Evolutionary conservation across 2,888 invertebrate species (phyloP), one percentile per base, ranked within the genome.

Genomic region (Carcina quercana): DNA sequence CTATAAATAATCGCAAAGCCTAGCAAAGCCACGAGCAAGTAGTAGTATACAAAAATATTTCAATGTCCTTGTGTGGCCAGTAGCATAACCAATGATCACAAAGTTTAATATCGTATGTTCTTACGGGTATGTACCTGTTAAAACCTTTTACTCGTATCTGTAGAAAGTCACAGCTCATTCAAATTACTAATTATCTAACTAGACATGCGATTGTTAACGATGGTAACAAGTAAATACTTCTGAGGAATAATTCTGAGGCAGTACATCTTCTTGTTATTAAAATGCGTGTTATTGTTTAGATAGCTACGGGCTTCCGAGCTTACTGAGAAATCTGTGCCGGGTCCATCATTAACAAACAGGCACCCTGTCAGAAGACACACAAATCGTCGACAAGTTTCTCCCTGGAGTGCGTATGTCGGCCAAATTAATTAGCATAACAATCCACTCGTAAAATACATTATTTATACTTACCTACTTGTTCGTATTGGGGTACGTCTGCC

Each of bases 381-480:
- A 57, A 58, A 56, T 56, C 52, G 40, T 41, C 44, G 42, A 33
- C 22, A 33, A 57, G 61, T 74, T 75, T 74, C 69, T 61, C 68
- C 65, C 65, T 50, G 50, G 45, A 35, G 33, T 20, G 46, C 31
- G 52, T 47, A 65, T 66, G 60, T 66, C 53, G 63, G 67, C 51
- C 68, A 72, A 64, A 71, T 70, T 69, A 70, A 76, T 79, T 76
- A 78, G 51, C 74, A 75, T 74, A 54, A 78, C 74, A 75, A 75
- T 70, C 53, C 43, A 44, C 39, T 35, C 38, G 59, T 74, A 56
- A 69, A 68, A 73, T 75, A 52, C 57, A 70, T 76, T 70, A 74
- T 76, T 78, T 70, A 78, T 67, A 58, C 20, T 24, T 24, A 12
- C 5, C 6, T 5, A n/a, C 11, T 22, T n/a, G n/a, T n/a, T n/a